Percentiles rank a stretch among this genome's conserved stretches.
Conservation (phyloP, 1,140 invertebrate species). For the Drosophila nigrodunni region DNA sequence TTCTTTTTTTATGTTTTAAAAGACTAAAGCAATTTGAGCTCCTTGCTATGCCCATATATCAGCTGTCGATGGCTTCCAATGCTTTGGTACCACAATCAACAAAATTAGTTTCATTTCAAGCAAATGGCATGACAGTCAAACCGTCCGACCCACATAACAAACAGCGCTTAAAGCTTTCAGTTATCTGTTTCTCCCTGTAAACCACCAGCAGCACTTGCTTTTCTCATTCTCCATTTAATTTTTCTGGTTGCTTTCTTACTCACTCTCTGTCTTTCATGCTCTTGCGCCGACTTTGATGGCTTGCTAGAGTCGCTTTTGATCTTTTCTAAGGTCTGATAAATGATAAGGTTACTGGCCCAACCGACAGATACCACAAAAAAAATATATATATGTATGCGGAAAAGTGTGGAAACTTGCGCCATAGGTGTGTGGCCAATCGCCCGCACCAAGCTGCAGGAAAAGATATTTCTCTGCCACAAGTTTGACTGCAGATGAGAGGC, state of each 20-base stretch:
- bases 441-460: slow-evolving; percentile 28
- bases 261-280: neutral
- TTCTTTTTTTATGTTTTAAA: neutral
- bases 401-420: slow-evolving; percentile 73
- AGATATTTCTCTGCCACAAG: slow-evolving; percentile 21
- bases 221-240: slow-evolving; percentile 27
- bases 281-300: slow-evolving; percentile 58
- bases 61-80: slow-evolving; percentile 69
- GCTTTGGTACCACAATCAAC: slow-evolving; percentile 68
- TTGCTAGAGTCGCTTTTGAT: slow-evolving; percentile 68
- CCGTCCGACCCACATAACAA: slow-evolving; percentile 63
- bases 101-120: slow-evolving; percentile 79
- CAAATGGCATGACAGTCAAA: slow-evolving; percentile 72
- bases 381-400: slow-evolving; percentile 28
- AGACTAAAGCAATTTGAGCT: slow-evolving; percentile 27
- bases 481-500: neutral
- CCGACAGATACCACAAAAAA: slow-evolving; percentile 38
- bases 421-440: slow-evolving; percentile 58
- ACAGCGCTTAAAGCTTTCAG: slow-evolving; percentile 59
- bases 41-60: slow-evolving; percentile 53
- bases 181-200: slow-evolving; percentile 10
- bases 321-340: slow-evolving; percentile 69
- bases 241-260: neutral
- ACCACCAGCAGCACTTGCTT: slow-evolving; percentile 3
- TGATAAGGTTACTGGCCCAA: slow-evolving; percentile 60